Base-by-base conservation (phyloP, 2,888 invertebrate genomes). In the Nemotelus pantherinus region DNA sequence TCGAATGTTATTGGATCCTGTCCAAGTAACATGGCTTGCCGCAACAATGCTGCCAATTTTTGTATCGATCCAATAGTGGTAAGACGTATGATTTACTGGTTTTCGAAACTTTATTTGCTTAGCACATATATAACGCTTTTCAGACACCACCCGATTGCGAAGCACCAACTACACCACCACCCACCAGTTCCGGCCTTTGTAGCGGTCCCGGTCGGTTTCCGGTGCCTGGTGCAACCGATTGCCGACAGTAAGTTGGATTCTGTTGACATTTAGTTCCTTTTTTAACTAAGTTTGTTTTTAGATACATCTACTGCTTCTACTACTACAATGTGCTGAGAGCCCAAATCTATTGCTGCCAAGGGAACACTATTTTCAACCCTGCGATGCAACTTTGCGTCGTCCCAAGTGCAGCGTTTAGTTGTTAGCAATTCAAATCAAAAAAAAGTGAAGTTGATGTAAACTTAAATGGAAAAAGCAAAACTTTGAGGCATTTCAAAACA, bases 231-330 rank as follows among this genome's bases (percentile, higher is more conserved):
- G 44, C 7, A 1, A 71, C 43, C 10, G 3, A 55, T 9, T 71
- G 71, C 25, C 55, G 43, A 57, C 71, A 71, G 71, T 71, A 44
- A 43, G 57, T 44, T 44, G 44, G 7, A 25, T 25, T 25, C 1
- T 25, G 25, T 25, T 25, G 25, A 25, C 25, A 25, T 25, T 9
- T 44, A 43, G 43, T 64, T 2, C 43, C 2, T 43, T 64, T 64
- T 2, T 9, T 6, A 39, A 60, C 25, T 25, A 2, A 25, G 10
- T 10, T 39, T 25, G 7, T 64, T 45, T 67, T 45, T 45, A 71
- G 71, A n/a, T 71, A 71, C 41, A n/a, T 71, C 2, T 57, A 71
- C n/a, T 71, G 71, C 25, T 71, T 44, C 25, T 71, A 71, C 25
- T 9, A 44, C n/a, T 57, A 71, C 44, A n/a, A n/a, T 71, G 58